Evolutionary conservation across 2,888 invertebrate species (phyloP), one percentile per base, ranked within the genome.

Genomic region (Merodon equestris): DNA sequence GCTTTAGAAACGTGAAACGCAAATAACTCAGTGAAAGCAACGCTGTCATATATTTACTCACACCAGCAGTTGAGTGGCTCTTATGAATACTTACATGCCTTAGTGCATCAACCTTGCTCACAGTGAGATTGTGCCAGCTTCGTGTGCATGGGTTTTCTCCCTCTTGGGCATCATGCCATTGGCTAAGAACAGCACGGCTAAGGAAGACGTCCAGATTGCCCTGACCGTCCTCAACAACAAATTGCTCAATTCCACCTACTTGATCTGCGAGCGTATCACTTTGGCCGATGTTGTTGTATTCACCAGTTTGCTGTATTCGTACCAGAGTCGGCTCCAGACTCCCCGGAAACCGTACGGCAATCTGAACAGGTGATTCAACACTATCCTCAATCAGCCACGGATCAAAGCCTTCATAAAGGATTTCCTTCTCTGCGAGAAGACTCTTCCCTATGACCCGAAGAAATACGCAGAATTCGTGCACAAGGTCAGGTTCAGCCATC

Each of bases 141-240:
- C 96, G 81, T 96, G 96, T 87, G 95, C 97, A 60, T 99, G 97
- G 97, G 96, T 98, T 47, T 99, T 98, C 90, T 99, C 99, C 10
- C 93, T 96, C 86, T 91, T 99, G 47, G 98, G 99, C 83, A 95
- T 98, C 83, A 93, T 97, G 92, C 95, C 94, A 84, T 95, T 92
- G 89, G 94, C 96, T 89, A 96, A 97, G 60, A 89, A 95, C 94
- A 93, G 92, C 83, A 93, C 94, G 42, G 97, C 97, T 19, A 95
- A 95, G 90, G 92, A 93, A 83, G 97, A 98, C 87, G 90, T 96
- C 54, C 92, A 94, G 87, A 91, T 92, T 66, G 93, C 94, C 44
- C 90, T 99, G 84, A 83, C 84, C 17, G 84, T 87, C 71, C 85
- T 89, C 38, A 95, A 99, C 89, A 90, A 91, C 47, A 93, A 96